phyloP scores from a whole-genome alignment of 2,113 vertebrate species.

The Euleptes europaea region DNA sequence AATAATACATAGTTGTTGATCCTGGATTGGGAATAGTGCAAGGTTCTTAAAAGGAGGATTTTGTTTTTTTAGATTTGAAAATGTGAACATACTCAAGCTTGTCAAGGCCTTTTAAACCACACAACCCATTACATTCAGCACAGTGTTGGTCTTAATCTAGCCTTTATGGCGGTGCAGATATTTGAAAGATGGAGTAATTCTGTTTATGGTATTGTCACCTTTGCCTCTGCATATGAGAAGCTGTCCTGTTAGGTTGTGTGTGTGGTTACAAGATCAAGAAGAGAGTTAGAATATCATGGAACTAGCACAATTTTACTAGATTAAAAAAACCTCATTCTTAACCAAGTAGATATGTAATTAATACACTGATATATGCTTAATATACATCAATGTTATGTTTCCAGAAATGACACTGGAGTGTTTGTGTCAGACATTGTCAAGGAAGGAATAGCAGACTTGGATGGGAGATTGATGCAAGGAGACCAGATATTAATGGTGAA shows the following conservation, averaged over 20 bases:
- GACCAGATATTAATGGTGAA: slow-evolving; percentile 95
- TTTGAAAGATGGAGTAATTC: neutral
- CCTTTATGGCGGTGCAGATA: neutral
- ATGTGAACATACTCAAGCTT: neutral
- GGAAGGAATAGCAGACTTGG: slow-evolving; percentile 88
- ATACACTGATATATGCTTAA: no score
- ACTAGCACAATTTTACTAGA: neutral
- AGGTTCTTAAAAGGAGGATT: neutral
- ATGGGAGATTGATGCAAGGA: slow-evolving; percentile 90
- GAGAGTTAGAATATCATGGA: neutral
- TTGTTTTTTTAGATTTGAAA: neutral
- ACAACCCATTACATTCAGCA: no score
- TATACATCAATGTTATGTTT: neutral
- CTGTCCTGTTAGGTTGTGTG: neutral
- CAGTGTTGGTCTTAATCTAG: neutral
- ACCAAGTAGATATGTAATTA: neutral
- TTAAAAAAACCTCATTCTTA: neutral
- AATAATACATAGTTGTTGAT: no score
- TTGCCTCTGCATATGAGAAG: neutral
- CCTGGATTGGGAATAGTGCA: no score
- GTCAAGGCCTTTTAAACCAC: neutral
- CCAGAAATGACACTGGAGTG: slow-evolving; percentile 92
- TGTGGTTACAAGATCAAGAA: neutral
- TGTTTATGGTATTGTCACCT: neutral
- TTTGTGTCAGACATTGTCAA: slow-evolving; percentile 97